Base-by-base conservation (phyloP, 1,140 invertebrate species). In the Hycleus phaleratus region DNA sequence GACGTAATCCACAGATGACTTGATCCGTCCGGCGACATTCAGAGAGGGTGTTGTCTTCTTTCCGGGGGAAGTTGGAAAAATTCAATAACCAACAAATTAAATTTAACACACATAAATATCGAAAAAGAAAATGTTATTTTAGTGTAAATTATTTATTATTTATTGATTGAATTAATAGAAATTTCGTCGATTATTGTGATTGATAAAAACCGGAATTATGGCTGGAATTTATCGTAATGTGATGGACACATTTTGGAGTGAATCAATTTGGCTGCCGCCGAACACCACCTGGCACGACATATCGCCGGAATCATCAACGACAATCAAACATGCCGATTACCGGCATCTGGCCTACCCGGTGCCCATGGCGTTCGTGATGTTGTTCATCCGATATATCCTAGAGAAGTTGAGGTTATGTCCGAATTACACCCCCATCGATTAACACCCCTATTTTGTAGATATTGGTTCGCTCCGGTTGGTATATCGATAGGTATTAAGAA, bases 201-300 rank as follows among this genome's bases (percentile, higher is more conserved):
- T 32, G 32, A 7, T 32, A 32, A 32, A 32, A 5, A 32, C 4
- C 7, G 4, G 3, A 32, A 32, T 32, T 7, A 55, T 55, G 52
- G 42, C 52, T 3, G 26, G 11, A 9, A 25, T 46, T 26, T 67
- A 64, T 53, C 48, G 61, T 38, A 63, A 53, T 52, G 42, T 64
- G 11, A 42, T 68, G 47, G 75, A 82, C 68, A 77, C 76, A 63
- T 93, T 95, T 77, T 94, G 91, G 91, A 83, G 84, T 67, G 83
- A 87, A 66, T 74, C 83, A 67, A 75, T 95, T 67, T 95, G 92
- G 92, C 79, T 93, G 67, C 92, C 92, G 56, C 90, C 91, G 59
- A 93, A 93, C 74, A 86, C 85, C 56, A 90, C 88, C 66, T 95
- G 93, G 92, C 79, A 81, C n/a, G 87, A 94, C 70, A 84, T 94